Conservation (phyloP, 2,888 invertebrate genomes). For the Calameuta filiformis region DNA sequence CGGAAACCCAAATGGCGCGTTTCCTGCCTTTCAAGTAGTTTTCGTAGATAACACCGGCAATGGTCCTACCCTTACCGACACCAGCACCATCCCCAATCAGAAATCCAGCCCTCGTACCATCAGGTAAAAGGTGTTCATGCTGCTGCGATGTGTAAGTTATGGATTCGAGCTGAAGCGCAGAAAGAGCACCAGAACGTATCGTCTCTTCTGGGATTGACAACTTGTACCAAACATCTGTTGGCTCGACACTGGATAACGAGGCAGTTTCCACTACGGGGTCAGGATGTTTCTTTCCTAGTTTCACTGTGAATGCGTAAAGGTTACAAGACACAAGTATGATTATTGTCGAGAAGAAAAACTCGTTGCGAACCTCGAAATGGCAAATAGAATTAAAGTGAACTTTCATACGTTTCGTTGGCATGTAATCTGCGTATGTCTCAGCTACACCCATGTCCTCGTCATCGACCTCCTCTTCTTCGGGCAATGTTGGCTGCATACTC, state of each 20-base stretch:
- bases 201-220: constrained; percentile 86
- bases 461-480: constrained; percentile 85
- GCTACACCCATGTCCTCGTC: constrained; percentile 98
- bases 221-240: constrained; percentile 91
- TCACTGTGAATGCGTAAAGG: constrained; percentile 71
- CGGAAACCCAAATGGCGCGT: constrained; percentile 98
- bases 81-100: constrained; percentile 98
- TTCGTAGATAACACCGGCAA: constrained; percentile 97
- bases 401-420: constrained; percentile 89
- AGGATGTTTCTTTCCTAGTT: constrained; percentile 95
- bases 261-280: constrained; percentile 99
- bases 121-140: constrained; percentile 90
- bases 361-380: constrained; percentile 6
- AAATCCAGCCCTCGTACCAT: constrained; percentile 93
- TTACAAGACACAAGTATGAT: not conserved
- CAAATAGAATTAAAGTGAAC: constrained; percentile 33
- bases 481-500: constrained; percentile 60
- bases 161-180: constrained; percentile 96
- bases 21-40: constrained; percentile 94
- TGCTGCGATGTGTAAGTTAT: constrained; percentile 98
- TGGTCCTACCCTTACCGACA: constrained; percentile 97
- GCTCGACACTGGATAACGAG: constrained; percentile 94
- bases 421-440: constrained; percentile 98
- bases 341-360: not conserved
- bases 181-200: constrained; percentile 86